A percentile compares a stretch with the other conserved stretches of the same genome.
Conservation (phyloP, 2,113 vertebrate species). For the Damaliscus lunatus region DNA sequence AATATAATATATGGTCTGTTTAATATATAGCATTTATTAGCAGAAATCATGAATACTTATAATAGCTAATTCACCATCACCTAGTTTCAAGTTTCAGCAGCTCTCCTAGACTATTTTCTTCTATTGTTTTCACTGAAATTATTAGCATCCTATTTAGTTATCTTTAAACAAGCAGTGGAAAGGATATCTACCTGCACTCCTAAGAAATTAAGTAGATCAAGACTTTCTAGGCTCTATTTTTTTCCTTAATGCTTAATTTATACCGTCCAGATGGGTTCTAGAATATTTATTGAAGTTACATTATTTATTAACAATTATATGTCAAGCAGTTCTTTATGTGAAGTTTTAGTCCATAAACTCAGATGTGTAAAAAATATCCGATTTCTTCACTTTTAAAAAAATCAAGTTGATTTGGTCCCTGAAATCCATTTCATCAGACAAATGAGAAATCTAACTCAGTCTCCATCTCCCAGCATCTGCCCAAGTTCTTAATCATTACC, state of each 20-base stretch:
- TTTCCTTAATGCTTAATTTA: background rate
- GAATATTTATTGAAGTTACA: background rate
- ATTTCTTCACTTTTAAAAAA: background rate
- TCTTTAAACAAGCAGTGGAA: background rate
- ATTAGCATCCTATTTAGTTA: background rate
- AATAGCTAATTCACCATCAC: background rate
- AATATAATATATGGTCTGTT: background rate
- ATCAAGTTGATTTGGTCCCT: background rate
- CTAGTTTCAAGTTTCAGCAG: background rate
- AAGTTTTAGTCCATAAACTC: background rate
- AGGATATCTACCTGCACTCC: background rate
- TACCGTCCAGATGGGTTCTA: background rate
- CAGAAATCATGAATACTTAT: background rate
- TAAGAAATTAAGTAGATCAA: background rate
- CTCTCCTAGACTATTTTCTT: background rate
- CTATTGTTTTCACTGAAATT: background rate
- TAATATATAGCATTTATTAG: background rate
- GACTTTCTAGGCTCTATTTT: background rate
- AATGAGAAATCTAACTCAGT: background rate
- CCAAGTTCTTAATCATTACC: background rate
- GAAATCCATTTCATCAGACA: background rate
- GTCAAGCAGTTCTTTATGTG: background rate
- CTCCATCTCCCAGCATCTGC: background rate
- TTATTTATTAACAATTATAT: background rate
- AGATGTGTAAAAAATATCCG: background rate